These are phyloP conservation scores for Sinonovacula constricta DNA, from an alignment of 1,140 invertebrate species.

Conservation along the genomic window DNA sequence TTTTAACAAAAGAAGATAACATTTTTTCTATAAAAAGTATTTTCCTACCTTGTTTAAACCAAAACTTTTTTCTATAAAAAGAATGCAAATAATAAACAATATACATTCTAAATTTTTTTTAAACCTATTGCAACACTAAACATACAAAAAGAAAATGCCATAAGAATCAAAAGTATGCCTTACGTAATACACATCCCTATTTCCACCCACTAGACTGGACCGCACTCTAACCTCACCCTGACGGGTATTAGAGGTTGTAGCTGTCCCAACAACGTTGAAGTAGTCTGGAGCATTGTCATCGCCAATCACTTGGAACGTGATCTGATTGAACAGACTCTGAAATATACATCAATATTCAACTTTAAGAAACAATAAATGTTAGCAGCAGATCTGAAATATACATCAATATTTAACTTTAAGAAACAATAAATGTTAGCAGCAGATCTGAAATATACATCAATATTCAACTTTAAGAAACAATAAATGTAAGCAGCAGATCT, in stretches of 20 bases:
- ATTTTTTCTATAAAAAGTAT: too few relatives aligned
- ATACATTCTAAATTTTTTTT: too few relatives aligned
- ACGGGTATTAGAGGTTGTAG: slow-evolving; percentile 84
- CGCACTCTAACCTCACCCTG: slow-evolving; percentile 7
- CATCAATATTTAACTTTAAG: neutral
- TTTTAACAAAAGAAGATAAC: too few relatives aligned
- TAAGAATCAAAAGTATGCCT: too few relatives aligned
- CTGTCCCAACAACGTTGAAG: slow-evolving; percentile 92
- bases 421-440: neutral
- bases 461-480: neutral
- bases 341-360: neutral
- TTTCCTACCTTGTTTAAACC: too few relatives aligned
- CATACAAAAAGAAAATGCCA: too few relatives aligned
- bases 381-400: neutral
- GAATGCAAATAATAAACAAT: too few relatives aligned
- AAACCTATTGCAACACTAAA: too few relatives aligned
- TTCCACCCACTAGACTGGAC: slow-evolving; percentile 15
- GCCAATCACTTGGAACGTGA: slow-evolving; percentile 58
- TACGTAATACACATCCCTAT: slow-evolving; percentile 39
- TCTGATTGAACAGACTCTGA: slow-evolving; percentile 63
- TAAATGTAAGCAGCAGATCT: too few relatives aligned
- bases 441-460: neutral
- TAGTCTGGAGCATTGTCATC: slow-evolving; percentile 50
- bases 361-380: neutral
- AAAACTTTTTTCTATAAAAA: too few relatives aligned